A percentile compares a stretch with the other conserved stretches of the same genome.
These are phyloP conservation scores for Carcharodon carcharias DNA, from an alignment of 2,797 vertebrate species.

Conservation along the genomic window DNA sequence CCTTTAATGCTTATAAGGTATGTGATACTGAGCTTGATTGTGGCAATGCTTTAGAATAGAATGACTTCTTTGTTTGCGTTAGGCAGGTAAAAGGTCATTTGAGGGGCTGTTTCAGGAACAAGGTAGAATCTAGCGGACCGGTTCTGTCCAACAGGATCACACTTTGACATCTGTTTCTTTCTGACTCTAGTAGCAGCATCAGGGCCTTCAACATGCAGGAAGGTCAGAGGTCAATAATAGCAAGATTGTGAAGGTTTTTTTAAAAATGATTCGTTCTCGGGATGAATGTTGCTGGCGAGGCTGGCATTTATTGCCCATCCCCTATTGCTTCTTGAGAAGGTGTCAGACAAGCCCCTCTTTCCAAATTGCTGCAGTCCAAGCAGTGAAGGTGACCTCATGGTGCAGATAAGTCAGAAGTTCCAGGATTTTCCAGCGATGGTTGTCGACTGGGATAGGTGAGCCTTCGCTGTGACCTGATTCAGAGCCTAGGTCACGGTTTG, in stretches of 20 bases:
- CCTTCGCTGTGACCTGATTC: too few species aligned
- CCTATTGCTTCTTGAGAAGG: too few species aligned
- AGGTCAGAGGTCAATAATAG: neutral
- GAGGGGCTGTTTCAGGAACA: neutral
- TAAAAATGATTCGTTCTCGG: neutral
- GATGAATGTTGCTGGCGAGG: neutral
- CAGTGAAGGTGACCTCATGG: neutral
- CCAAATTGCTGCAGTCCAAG: neutral
- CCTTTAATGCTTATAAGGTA: neutral
- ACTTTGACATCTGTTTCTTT: neutral
- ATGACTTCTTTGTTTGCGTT: neutral
- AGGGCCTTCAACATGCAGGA: neutral
- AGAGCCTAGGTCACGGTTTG: neutral
- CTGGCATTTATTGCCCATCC: neutral
- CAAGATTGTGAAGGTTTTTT: neutral
- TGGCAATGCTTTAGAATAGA: neutral
- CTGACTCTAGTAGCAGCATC: neutral
- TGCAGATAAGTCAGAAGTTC: neutral
- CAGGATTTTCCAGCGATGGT: neutral
- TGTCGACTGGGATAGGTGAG: neutral
- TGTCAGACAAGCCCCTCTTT: neutral
- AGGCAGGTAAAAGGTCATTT: neutral
- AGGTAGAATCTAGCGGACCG: neutral
- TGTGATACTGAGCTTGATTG: neutral
- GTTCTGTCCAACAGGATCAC: neutral